Percentiles rank a stretch among this genome's conserved stretches.
Conservation (phyloP, 2,113 vertebrate genomes). For the Brachypodius melanocephalos region DNA sequence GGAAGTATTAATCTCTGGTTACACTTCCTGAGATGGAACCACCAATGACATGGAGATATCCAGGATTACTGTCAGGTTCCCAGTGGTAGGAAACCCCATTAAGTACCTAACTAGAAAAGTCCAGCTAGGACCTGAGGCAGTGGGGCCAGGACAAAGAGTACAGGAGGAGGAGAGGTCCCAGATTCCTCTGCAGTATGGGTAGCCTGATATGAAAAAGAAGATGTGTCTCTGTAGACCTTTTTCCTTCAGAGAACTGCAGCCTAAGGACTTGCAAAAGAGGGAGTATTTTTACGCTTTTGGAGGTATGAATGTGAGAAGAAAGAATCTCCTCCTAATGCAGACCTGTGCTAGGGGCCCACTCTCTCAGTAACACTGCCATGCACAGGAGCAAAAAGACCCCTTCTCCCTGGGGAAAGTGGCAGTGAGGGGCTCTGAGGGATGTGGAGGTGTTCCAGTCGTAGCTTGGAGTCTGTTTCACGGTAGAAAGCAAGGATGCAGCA, state of each 20-base stretch:
- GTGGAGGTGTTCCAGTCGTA: not conserved
- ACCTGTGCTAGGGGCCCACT: not conserved
- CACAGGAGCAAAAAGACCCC: not conserved
- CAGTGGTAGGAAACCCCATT: not conserved
- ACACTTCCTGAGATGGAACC: not conserved
- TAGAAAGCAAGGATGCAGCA: not conserved
- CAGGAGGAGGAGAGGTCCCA: not conserved
- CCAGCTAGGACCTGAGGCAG: not conserved
- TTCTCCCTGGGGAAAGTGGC: not conserved
- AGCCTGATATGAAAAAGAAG: not conserved
- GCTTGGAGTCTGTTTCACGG: not conserved
- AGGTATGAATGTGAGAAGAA: not conserved
- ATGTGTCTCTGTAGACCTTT: not conserved
- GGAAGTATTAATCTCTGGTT: not conserved
- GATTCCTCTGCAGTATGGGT: not conserved
- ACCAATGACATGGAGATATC: not conserved
- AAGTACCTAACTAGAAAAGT: not conserved
- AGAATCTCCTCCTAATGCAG: not conserved
- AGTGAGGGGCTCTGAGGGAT: not conserved
- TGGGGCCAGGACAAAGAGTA: not conserved
- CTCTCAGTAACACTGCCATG: fast-evolving
- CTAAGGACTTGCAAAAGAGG: not conserved
- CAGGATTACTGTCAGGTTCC: not conserved
- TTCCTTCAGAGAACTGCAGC: not conserved
- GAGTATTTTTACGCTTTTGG: not conserved